A percentile compares a stretch with the other conserved stretches of the same genome.
These are phyloP conservation scores for Micrasema longulum DNA, from an alignment of 1,140 invertebrate genomes.

Conservation along the genomic window DNA sequence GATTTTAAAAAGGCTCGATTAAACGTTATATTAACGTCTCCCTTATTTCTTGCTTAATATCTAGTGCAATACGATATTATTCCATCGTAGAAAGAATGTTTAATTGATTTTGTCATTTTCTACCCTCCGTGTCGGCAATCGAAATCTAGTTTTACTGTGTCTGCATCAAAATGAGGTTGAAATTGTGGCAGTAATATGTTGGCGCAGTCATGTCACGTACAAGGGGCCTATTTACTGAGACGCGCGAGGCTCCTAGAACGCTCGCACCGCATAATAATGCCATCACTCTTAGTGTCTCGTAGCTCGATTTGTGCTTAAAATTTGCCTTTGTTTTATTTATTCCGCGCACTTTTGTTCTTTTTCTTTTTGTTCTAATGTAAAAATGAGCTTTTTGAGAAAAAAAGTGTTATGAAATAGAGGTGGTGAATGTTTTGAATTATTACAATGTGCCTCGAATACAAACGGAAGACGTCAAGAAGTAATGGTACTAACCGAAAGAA, in stretches of 20 bases:
- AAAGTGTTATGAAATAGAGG: not conserved
- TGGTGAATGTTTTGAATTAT: constrained; percentile 24
- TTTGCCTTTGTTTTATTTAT: constrained; percentile 29
- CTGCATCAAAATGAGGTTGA: not conserved
- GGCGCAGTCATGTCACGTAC: constrained; percentile 34
- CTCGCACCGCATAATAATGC: constrained; percentile 35
- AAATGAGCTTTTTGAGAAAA: constrained; percentile 7
- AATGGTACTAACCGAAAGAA: too few relatives aligned
- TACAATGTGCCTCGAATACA: constrained; percentile 14
- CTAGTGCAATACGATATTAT: too few relatives aligned
- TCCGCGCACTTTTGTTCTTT: not conserved
- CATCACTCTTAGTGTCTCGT: constrained; percentile 25
- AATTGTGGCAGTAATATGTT: constrained; percentile 11
- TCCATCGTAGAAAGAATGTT: too few relatives aligned
- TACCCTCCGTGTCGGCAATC: too few relatives aligned
- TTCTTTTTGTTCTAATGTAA: not conserved
- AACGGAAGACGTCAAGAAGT: too few relatives aligned
- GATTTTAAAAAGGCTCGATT: too few relatives aligned
- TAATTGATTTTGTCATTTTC: too few relatives aligned
- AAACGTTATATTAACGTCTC: too few relatives aligned
- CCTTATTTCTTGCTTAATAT: too few relatives aligned
- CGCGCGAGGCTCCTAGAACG: not conserved
- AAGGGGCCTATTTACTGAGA: constrained; percentile 31
- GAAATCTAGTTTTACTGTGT: too few relatives aligned
- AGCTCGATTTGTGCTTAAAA: constrained; percentile 28